Percentiles rank a stretch among this genome's conserved stretches.
phyloP scores from a whole-genome alignment of 2,888 invertebrate species.

The Tromatobia lineatoria region DNA sequence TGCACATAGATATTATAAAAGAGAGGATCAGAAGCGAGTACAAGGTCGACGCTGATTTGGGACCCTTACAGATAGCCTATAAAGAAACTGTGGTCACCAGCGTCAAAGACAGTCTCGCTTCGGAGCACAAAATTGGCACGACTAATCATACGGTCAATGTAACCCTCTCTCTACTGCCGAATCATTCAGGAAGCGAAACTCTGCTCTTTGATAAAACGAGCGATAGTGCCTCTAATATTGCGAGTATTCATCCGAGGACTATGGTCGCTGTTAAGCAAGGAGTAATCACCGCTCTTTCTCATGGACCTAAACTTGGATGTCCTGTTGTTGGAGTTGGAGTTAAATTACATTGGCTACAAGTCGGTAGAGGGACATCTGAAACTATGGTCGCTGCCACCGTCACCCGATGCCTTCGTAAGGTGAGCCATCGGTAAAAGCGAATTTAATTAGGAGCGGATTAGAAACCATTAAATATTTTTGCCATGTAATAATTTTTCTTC shows the following conservation, averaged over 20 bases:
- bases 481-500: no score
- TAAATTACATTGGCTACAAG: slow-evolving; percentile 91
- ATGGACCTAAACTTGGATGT: slow-evolving; percentile 95
- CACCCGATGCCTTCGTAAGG: slow-evolving; percentile 93
- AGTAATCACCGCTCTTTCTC: slow-evolving; percentile 89
- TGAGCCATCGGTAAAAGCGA: slow-evolving; percentile 78
- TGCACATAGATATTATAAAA: slow-evolving; percentile 97
- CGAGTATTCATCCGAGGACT: slow-evolving; percentile 89
- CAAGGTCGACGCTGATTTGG: slow-evolving; percentile 96
- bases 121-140: slow-evolving; percentile 89
- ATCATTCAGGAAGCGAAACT: slow-evolving; percentile 80
- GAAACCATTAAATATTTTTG: no score
- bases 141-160: slow-evolving; percentile 88
- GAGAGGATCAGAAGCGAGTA: slow-evolving; percentile 95
- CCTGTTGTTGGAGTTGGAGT: slow-evolving; percentile 93
- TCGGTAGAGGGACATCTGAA: slow-evolving; percentile 92
- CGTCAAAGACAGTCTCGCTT: slow-evolving; percentile 85
- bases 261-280: slow-evolving; percentile 91
- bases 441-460: no score
- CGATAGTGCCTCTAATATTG: slow-evolving; percentile 90
- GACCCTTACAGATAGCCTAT: slow-evolving; percentile 97
- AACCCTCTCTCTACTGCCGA: slow-evolving; percentile 88
- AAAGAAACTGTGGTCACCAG: slow-evolving; percentile 89
- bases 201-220: slow-evolving; percentile 89
- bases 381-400: slow-evolving; percentile 93